These are phyloP conservation scores for Philhelius pedissequus DNA, from an alignment of 2,888 invertebrate genomes.

Conservation along the genomic window DNA sequence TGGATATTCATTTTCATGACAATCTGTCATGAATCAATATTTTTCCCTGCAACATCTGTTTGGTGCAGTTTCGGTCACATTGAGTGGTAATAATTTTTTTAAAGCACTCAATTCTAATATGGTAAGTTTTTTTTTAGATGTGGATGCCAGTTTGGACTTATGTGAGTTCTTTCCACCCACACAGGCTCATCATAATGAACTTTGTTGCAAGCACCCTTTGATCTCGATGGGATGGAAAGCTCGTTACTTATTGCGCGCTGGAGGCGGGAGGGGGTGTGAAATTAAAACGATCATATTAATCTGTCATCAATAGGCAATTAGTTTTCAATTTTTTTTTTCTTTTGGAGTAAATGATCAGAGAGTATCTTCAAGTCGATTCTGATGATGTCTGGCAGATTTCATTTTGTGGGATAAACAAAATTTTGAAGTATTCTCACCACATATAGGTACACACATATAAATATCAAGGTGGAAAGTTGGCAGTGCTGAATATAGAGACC, in stretches of 20 bases:
- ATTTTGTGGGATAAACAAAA: constrained; percentile 53
- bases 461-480: background rate
- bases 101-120: constrained; percentile 55
- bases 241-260: constrained; percentile 34
- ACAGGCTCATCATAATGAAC: constrained; percentile 3
- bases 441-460: background rate
- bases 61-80: constrained; percentile 52
- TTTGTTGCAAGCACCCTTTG: constrained; percentile 62
- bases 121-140: background rate
- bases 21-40: constrained; percentile 66
- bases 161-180: background rate
- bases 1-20: constrained; percentile 1
- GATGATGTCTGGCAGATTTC: constrained; percentile 41
- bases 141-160: background rate
- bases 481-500: constrained; percentile 3
- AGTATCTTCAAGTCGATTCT: constrained; percentile 25
- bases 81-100: constrained; percentile 59
- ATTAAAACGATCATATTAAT: constrained; percentile 58
- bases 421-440: background rate
- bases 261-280: constrained; percentile 19
- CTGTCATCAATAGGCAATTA: constrained; percentile 60
- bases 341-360: constrained; percentile 19
- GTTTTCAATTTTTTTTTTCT: constrained; percentile 5
- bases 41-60: constrained; percentile 30
- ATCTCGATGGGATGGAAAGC: constrained; percentile 43